Evolutionary conservation across 2,888 invertebrate genomes (phyloP).

Genomic region (Sphaerophoria rueppellii): DNA sequence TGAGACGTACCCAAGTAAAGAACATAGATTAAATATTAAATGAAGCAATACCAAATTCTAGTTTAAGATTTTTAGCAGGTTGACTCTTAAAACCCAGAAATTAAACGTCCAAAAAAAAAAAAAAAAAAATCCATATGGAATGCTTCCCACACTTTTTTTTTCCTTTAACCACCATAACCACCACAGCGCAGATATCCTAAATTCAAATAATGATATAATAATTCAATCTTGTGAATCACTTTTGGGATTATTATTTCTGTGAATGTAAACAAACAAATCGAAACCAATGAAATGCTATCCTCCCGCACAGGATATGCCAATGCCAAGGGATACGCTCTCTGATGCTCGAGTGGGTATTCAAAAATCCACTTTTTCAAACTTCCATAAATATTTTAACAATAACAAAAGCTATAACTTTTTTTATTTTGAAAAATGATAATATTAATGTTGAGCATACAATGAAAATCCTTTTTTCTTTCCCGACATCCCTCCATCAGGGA

Average conservation of each 20-base stretch:
- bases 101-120: background rate
- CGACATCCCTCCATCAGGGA: background rate
- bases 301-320: conserved; percentile 17
- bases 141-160: conserved; percentile 23
- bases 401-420: conserved; percentile 33
- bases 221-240: conserved; percentile 72
- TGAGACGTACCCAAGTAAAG: too few relatives aligned
- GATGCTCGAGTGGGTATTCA: conserved; percentile 9
- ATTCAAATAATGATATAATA: conserved; percentile 69
- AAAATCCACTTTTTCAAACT: conserved; percentile 6
- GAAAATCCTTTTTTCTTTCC: conserved; percentile 58
- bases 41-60: too few relatives aligned
- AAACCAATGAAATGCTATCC: conserved; percentile 65
- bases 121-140: conserved; percentile 27
- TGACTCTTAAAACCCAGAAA: too few relatives aligned
- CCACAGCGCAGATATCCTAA: conserved; percentile 45
- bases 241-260: conserved; percentile 72
- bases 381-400: conserved; percentile 41
- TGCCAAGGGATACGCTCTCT: conserved; percentile 57
- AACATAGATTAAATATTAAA: too few relatives aligned
- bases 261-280: conserved; percentile 69
- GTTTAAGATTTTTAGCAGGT: too few relatives aligned
- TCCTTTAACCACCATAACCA: conserved; percentile 3
- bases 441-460: conserved; percentile 65
- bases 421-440: conserved; percentile 62